Conservation (phyloP, 2,797 vertebrate species). For the Nyctibius grandis region DNA sequence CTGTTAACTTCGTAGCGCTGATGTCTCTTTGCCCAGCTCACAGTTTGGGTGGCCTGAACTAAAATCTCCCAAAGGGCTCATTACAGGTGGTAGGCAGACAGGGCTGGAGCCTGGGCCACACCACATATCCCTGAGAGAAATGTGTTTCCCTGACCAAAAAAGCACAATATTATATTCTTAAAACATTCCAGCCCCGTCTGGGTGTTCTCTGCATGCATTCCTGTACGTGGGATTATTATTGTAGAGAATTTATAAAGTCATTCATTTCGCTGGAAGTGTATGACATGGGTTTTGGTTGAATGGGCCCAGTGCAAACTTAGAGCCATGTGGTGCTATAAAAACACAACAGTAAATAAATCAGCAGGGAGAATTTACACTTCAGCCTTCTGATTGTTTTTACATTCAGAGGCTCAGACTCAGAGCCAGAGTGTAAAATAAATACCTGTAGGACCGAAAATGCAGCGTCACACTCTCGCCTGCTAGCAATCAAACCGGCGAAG, state of each 20-base stretch:
- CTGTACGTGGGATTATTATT: constrained; percentile 87
- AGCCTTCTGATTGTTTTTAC: constrained; percentile 76
- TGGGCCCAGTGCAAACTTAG: constrained; percentile 83
- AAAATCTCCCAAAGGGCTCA: constrained; percentile 82
- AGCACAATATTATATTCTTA: constrained; percentile 74
- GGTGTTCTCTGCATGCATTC: constrained; percentile 80
- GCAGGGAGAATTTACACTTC: constrained; percentile 71
- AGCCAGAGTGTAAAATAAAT: constrained; percentile 76
- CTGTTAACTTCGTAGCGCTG: constrained; percentile 54
- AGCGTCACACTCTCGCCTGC: constrained; percentile 52
- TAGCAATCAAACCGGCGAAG: not conserved
- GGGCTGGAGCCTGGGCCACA: constrained; percentile 75
- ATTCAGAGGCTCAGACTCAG: constrained; percentile 65
- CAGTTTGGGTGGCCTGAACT: constrained; percentile 88
- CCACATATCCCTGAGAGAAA: constrained; percentile 72
- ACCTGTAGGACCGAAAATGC: constrained; percentile 45
- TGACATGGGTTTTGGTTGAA: constrained; percentile 91
- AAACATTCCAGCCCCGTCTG: constrained; percentile 63
- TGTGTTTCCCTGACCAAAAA: constrained; percentile 75
- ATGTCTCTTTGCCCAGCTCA: constrained; percentile 67
- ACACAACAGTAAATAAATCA: constrained; percentile 92
- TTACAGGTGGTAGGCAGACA: constrained; percentile 83
- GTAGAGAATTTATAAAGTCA: constrained; percentile 91
- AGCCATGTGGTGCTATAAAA: constrained; percentile 88
- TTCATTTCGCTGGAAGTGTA: constrained; percentile 92